Evolutionary conservation across 64 coral and sea anemone species (phyloP), one percentile per base, ranked within the genome.

Genomic region (Montipora efflorescens): DNA sequence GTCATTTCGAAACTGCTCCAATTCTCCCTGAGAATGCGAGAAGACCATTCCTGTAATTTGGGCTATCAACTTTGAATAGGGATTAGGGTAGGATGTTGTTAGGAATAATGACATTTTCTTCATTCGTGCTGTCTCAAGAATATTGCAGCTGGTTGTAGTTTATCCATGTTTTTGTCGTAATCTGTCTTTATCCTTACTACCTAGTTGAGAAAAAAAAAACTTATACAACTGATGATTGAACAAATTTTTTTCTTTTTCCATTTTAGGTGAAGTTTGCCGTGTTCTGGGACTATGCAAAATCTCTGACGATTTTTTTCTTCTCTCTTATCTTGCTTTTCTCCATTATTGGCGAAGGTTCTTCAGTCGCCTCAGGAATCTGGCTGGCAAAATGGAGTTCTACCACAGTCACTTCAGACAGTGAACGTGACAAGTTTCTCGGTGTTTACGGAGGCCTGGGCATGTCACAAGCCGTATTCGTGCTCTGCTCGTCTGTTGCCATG

Each of bases 331-430:
- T 94, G 7, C 22, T 94, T 46, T 95, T 89, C 19, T 16, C 90
- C 5, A 8, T 92, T 2, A 18, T 76, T 55, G 80, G 83, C 13
- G 96, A 98, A 73, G 84, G 68, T 3, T 36, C 53, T 28, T 49
- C 67, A 14, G 80, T 94, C 52, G 70, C 80, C 5, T 98, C 96
- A 18, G 87, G 92, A 53, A 81, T 98, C 85, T 98, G 96, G 96
- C 90, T 98, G 5, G 96, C 96, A 59, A 62, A 67, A 46, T 98
- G 96, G 96, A 98, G 96, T 52, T 94, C 93, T 2, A 82, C 74
- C 47, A 92, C 92, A 47, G 90, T 98, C 59, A 95, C 96, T 8
- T 59, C 89, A 62, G 89, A 84, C 62, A 47, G 70, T 2, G 19
- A 90, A 20, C 84, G 79, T 7, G 93, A 95, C 79, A 19, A 21